Base-by-base conservation (phyloP, 2,888 invertebrate species). In the Xestia xanthographa region DNA sequence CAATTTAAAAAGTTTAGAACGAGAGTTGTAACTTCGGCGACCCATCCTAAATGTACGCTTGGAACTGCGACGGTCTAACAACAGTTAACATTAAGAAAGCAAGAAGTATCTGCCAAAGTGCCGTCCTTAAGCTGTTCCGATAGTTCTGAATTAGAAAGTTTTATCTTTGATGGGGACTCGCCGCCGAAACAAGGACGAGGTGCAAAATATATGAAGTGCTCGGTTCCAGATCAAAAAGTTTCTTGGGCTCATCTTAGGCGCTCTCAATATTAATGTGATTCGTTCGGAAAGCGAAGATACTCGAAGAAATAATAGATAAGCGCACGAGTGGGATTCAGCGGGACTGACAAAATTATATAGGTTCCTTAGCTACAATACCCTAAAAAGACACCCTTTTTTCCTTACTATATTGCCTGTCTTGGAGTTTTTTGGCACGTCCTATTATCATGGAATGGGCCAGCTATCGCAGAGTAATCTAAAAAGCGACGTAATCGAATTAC, bases 1-100 rank as follows among this genome's bases (percentile, higher is more conserved):
- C 91, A 94, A 94, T 94, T 94, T 93, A 91, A 93, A 93, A 95
- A 95, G 92, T 95, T 94, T 87, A 83, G 80, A 88, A 86, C 86
- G 90, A 89, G 88, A 84, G 87, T 89, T 84, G 77, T 79, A 89
- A 92, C 85, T 92, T 90, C 60, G 63, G 34, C 83, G 79, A 82
- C 79, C 77, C 85, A 80, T 80, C 79, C 79, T 88, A 86, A 92
- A 90, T 88, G 87, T 87, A 86, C 86, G 84, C 84, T 86, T 85
- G 82, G 84, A 88, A 89, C 84, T 87, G 82, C 80, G 83, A 74
- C 85, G 68, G 75, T 75, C 83, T 65, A 74, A 83, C 72, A 77
- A 80, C 84, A 82, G 76, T 79, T 72, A 84, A 87, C 86, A 87
- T 88, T 88, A 84, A 82, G 81, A 86, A 81, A 84, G 78, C 77